phyloP scores from a whole-genome alignment of 2,113 vertebrate species.

The Xiphophorus couchianus region DNA sequence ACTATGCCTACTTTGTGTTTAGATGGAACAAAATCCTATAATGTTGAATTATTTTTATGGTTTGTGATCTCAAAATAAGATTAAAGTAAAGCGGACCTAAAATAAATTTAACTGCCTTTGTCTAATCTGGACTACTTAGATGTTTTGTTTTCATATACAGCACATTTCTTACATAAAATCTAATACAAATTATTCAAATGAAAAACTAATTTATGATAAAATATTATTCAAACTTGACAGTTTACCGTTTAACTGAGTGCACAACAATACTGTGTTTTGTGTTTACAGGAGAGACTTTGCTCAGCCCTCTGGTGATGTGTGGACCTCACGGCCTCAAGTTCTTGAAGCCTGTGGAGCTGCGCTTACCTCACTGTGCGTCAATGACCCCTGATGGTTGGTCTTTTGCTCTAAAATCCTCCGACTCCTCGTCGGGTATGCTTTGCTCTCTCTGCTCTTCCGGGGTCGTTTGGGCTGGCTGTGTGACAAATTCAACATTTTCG shows the following conservation, averaged over 20 bases:
- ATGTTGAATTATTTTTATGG: too few species aligned
- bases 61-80: too few species aligned
- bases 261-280: slow-evolving; percentile 3
- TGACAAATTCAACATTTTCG: slow-evolving; percentile 72
- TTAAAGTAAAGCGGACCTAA: too few species aligned
- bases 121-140: too few species aligned
- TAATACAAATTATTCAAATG: background rate
- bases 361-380: slow-evolving; percentile 99
- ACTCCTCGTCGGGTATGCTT: slow-evolving; percentile 99
- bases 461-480: slow-evolving; percentile 87
- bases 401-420: slow-evolving; percentile 99
- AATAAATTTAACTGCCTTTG: too few species aligned
- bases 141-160: background rate
- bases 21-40: too few species aligned
- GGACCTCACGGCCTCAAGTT: slow-evolving; percentile 99
- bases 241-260: background rate
- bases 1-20: too few species aligned
- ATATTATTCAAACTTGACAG: too few species aligned
- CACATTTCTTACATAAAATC: background rate
- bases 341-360: slow-evolving; percentile 98
- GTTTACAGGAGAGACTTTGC: slow-evolving; percentile 92
- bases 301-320: slow-evolving; percentile 98
- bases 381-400: slow-evolving; percentile 99
- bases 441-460: slow-evolving; percentile 93
- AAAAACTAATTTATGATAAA: background rate